Evolutionary conservation across 2,113 vertebrate species (phyloP).

Genomic region (Phylloscopus trochiloides): DNA sequence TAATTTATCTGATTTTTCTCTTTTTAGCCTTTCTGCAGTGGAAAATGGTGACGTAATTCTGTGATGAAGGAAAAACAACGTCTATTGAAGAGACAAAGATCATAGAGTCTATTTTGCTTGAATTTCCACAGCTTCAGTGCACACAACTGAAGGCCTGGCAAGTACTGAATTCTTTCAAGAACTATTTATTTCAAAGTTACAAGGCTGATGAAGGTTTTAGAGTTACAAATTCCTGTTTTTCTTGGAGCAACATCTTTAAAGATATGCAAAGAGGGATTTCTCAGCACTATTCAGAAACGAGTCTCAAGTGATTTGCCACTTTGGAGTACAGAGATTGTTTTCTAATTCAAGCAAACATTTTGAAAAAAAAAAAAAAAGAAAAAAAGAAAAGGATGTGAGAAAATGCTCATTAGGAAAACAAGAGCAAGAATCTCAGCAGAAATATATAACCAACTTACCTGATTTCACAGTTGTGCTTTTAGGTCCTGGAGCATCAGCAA

Average conservation of each 20-base stretch:
- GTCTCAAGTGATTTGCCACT: conserved; percentile 35
- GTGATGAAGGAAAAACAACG: not conserved
- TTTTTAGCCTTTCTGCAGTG: not conserved
- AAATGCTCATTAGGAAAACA: conserved; percentile 31
- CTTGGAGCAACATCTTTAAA: conserved; percentile 39
- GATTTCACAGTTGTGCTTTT: not conserved
- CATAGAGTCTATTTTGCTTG: not conserved
- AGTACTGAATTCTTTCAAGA: not conserved
- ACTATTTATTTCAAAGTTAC: conserved; percentile 22
- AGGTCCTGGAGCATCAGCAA: not conserved
- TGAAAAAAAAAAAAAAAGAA: not conserved
- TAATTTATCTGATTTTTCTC: not conserved
- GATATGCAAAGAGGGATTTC: conserved; percentile 40
- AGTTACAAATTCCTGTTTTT: conserved; percentile 11
- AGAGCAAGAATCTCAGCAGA: not conserved
- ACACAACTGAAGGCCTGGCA: not conserved
- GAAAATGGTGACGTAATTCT: not conserved
- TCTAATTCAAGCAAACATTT: conserved; percentile 37
- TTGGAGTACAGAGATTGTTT: conserved; percentile 8
- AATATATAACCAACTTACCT: not conserved
- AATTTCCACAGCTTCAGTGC: not conserved
- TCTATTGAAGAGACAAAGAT: not conserved
- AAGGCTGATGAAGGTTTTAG: conserved; percentile 4
- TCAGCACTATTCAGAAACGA: not conserved
- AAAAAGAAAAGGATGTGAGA: not conserved